Evolutionary conservation across 1,140 invertebrate genomes (phyloP).

Genomic region (Artemia franciscana): DNA sequence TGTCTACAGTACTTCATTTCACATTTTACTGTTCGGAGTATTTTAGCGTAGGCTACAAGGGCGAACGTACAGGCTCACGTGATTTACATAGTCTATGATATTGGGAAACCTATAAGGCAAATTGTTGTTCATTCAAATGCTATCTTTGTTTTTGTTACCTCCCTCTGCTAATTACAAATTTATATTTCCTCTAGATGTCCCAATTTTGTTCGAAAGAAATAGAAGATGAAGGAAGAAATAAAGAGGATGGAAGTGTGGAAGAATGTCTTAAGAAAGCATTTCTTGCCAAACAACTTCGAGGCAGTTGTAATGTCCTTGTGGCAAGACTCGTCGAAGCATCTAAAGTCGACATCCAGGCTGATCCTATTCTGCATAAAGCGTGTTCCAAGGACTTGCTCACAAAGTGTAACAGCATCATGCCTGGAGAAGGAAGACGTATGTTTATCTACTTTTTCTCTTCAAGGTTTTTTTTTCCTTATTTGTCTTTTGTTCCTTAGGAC

Average conservation of each 20-base stretch:
- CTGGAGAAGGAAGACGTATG: constrained; percentile 25
- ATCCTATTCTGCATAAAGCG: constrained; percentile 26
- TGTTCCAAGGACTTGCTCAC: constrained; percentile 26
- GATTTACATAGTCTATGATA: too few relatives aligned
- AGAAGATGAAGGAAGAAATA: constrained; percentile 25
- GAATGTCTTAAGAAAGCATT: constrained; percentile 72
- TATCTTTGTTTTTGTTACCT: too few relatives aligned
- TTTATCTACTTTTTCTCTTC: constrained; percentile 7
- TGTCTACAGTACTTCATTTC: too few relatives aligned
- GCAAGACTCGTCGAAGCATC: constrained; percentile 33
- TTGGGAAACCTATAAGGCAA: too few relatives aligned
- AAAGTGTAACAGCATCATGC: constrained; percentile 23
- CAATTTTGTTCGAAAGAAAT: not conserved
- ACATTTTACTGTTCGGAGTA: too few relatives aligned
- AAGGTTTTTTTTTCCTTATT: too few relatives aligned
- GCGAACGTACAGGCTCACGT: too few relatives aligned
- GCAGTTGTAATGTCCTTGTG: constrained; percentile 50
- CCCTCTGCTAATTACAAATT: too few relatives aligned
- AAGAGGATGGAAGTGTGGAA: constrained; percentile 33
- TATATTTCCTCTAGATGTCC: too few relatives aligned
- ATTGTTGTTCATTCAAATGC: too few relatives aligned
- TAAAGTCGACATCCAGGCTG: constrained; percentile 30
- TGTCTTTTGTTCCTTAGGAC: too few relatives aligned
- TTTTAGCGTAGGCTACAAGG: too few relatives aligned
- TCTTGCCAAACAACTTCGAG: constrained; percentile 39